Evolutionary conservation across 1,140 invertebrate species (phyloP), one percentile per base, ranked within the genome.

Genomic region (Melipona quadrifasciata): DNA sequence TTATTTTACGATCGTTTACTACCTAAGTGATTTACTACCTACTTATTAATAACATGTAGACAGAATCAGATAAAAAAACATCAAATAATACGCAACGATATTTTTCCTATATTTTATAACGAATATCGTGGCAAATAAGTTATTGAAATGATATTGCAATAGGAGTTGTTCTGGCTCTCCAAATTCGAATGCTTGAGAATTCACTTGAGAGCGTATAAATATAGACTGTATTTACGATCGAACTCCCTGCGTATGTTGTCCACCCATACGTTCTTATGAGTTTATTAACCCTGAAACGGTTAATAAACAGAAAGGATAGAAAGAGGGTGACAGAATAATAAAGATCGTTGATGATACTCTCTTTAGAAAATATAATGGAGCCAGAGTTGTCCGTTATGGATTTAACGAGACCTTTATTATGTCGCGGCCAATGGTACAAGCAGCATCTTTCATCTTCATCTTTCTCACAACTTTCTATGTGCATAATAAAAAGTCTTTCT

Each of bases 251-350:
- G 3, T 51, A 27, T n/a, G 19, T n/a, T 31, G 31, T 2, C 19
- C 24, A 64, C 4, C 57, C 27, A 61, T 19, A 53, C 17, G 21
- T 53, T 94, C 94, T 21, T 92, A 96, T 95, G 93, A 86, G 93
- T 91, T 80, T 95, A 95, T 89, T 96, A 95, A 64, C 96, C 97
- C 80, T 92, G 97, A 57, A 94, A 96, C 76, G 94, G 94, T 97
- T 61, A 58, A 61, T 61, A 61, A 61, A 58, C 27, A 76, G 31
- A n/a, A 39, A 24, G 6, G 57, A 39, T 16, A 47, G 78, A 97
- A 47, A 47, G 97, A 90, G 96, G 97, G 84, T 93, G 97, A 64
- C 96, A 97, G 17, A 97, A 97, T 82, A 97, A 97, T 90, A 96
- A 95, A 96, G 96, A 94, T 95, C 95, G 95, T 73, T 68, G 58